A percentile compares a stretch with the other conserved stretches of the same genome.
These are phyloP conservation scores for Neodiprion virginianus DNA, from an alignment of 1,140 invertebrate species.

Conservation along the genomic window DNA sequence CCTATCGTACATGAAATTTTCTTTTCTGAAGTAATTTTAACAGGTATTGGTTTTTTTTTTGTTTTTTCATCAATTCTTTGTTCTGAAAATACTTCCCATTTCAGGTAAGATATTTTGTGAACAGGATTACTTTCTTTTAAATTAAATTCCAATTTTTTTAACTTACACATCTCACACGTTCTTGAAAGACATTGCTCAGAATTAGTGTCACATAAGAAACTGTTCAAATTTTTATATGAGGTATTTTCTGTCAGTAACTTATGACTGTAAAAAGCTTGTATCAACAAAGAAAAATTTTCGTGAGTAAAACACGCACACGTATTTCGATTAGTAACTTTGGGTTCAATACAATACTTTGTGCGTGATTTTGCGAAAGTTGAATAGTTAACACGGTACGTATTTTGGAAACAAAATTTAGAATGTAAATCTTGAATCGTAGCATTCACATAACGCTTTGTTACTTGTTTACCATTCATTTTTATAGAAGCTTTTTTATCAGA, in stretches of 20 bases:
- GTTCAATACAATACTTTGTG: slow-evolving; percentile 19
- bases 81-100: slow-evolving; percentile 25
- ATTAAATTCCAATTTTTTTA: slow-evolving; percentile 22
- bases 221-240: slow-evolving; percentile 25
- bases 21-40: slow-evolving; percentile 10
- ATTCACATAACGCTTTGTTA: slow-evolving; percentile 23
- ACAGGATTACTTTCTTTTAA: slow-evolving; percentile 17
- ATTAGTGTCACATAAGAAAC: slow-evolving; percentile 22
- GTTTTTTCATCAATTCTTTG: slow-evolving; percentile 23
- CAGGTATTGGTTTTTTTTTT: slow-evolving; percentile 22
- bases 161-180: slow-evolving; percentile 28
- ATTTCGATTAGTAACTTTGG: slow-evolving; percentile 23
- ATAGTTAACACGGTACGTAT: slow-evolving; percentile 21
- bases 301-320: slow-evolving; percentile 29
- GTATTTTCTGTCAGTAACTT: slow-evolving; percentile 27
- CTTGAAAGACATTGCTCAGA: slow-evolving; percentile 25
- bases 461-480: slow-evolving; percentile 24
- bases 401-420: slow-evolving; percentile 22
- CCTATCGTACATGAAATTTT: slow-evolving; percentile 17
- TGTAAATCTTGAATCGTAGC: slow-evolving; percentile 22
- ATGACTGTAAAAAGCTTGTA: slow-evolving; percentile 21
- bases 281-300: slow-evolving; percentile 27
- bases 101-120: slow-evolving; percentile 13
- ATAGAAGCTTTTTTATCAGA: slow-evolving; percentile 24
- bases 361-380: slow-evolving; percentile 12